Base-by-base conservation (phyloP, 2,888 invertebrate species). In the Amphipoea lucens region DNA sequence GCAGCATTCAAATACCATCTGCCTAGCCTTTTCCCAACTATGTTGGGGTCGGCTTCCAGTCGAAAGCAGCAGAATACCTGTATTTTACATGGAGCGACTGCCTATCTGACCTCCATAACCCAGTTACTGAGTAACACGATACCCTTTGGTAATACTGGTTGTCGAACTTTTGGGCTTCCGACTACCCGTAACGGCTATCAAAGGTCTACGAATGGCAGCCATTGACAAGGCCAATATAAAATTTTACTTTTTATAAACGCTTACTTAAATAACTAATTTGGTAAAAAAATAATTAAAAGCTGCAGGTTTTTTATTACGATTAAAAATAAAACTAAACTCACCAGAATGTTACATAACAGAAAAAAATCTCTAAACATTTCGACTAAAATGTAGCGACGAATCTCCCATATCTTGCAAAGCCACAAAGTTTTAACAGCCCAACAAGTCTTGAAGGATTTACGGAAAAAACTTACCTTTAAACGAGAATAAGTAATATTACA, bases 341-440 rank as follows among this genome's bases (percentile, higher is more conserved):
- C 12, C 7, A 42, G 9, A 72, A 54, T 23, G 23, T 42, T 20
- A 36, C 1, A 48, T 42, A 20, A 20, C 45, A 48, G 3, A 83
- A 57, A 36, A 17, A 29, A 9, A 1, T 57, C 23, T 40, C 0
- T 5, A 63, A 42, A 68, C 42, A 63, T 71, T 63, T 3, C 14
- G 69, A 60, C 23, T 23, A 69, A 66, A 76, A 76, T 60, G n/a
- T 5, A 23, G n/a, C 68, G n/a, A 36, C 20, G 20, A 67, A 63
- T 40, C 29, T 60, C 17, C 45, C 23, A 12, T 42, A n/a, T 12
- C 20, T 70, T 40, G 4, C 23, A 42, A 48, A 54, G 42, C 14
- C 42, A 67, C 17, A 68, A 86, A 78, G 63, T 78, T 86, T 51
- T 0, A 72, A 68, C 29, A 74, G 29, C 12, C 60, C 74, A 36